These are phyloP conservation scores for Bombyx huttoni DNA, from an alignment of 2,888 invertebrate genomes.

Conservation along the genomic window DNA sequence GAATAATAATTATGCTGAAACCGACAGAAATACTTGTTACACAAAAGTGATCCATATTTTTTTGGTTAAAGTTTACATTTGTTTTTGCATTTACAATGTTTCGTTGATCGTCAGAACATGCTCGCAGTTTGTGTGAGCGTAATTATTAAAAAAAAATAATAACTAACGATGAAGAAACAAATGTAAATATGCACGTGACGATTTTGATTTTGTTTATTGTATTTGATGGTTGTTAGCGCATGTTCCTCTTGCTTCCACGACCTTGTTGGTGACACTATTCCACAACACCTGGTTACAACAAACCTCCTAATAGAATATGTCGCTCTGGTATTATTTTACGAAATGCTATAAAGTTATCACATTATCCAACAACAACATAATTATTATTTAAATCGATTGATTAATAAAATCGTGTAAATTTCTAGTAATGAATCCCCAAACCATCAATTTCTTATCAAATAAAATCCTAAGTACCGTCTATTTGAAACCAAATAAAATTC, in stretches of 20 bases:
- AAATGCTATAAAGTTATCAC: background rate
- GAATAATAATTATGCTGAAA: too few relatives aligned
- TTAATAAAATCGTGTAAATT: background rate
- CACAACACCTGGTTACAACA: background rate
- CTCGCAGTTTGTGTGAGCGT: too few relatives aligned
- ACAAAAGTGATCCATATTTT: too few relatives aligned
- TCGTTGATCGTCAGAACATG: too few relatives aligned
- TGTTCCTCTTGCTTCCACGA: constrained; percentile 59
- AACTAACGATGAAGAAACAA: background rate
- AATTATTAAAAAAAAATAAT: too few relatives aligned
- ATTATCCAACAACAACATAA: background rate
- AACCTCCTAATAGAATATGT: background rate
- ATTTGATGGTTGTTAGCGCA: constrained; percentile 65
- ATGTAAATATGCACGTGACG: constrained; percentile 14
- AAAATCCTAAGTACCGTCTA: background rate
- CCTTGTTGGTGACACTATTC: constrained; percentile 3
- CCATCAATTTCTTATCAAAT: background rate
- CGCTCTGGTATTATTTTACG: background rate
- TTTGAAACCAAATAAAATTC: background rate
- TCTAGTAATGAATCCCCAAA: background rate
- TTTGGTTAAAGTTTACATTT: too few relatives aligned
- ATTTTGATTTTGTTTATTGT: constrained; percentile 16
- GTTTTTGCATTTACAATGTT: too few relatives aligned
- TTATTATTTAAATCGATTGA: too few relatives aligned
- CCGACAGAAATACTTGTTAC: too few relatives aligned